Percentiles rank a stretch among this genome's conserved stretches.
These are phyloP conservation scores for Zootoca vivipara DNA, from an alignment of 2,113 vertebrate genomes.

Conservation along the genomic window DNA sequence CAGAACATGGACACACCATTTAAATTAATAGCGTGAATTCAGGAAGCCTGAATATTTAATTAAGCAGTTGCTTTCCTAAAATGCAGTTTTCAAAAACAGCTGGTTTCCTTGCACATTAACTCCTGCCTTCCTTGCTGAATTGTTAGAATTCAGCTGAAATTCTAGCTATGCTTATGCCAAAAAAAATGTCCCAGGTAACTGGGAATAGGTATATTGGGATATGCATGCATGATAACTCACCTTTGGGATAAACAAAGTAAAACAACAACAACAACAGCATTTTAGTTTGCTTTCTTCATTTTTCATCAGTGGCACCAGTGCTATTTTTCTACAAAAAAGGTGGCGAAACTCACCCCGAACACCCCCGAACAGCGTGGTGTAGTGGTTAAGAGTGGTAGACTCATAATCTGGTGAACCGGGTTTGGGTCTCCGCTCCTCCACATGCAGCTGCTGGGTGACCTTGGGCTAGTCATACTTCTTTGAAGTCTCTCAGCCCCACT, in stretches of 20 bases:
- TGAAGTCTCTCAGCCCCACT: too few species aligned
- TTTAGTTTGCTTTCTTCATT: not conserved
- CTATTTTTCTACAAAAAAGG: too few species aligned
- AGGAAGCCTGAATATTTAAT: not conserved
- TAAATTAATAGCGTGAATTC: not conserved
- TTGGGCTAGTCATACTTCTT: too few species aligned
- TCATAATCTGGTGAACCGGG: too few species aligned
- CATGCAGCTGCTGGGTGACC: too few species aligned
- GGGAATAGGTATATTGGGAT: not conserved
- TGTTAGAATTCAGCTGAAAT: not conserved
- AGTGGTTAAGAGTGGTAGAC: too few species aligned
- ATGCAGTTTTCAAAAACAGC: not conserved
- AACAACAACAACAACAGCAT: not conserved
- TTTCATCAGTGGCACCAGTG: not conserved
- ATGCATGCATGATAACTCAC: not conserved
- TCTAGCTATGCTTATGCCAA: too few species aligned
- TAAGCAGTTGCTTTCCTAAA: not conserved
- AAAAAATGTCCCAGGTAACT: too few species aligned
- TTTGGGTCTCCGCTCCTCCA: too few species aligned
- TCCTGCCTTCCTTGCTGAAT: not conserved
- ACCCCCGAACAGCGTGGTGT: too few species aligned
- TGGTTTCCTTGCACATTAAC: not conserved
- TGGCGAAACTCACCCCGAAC: too few species aligned
- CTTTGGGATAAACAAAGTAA: not conserved
- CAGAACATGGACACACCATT: slow-evolving; percentile 23